phyloP scores from a whole-genome alignment of 2,888 invertebrate genomes.

The Sarcophaga carnaria region DNA sequence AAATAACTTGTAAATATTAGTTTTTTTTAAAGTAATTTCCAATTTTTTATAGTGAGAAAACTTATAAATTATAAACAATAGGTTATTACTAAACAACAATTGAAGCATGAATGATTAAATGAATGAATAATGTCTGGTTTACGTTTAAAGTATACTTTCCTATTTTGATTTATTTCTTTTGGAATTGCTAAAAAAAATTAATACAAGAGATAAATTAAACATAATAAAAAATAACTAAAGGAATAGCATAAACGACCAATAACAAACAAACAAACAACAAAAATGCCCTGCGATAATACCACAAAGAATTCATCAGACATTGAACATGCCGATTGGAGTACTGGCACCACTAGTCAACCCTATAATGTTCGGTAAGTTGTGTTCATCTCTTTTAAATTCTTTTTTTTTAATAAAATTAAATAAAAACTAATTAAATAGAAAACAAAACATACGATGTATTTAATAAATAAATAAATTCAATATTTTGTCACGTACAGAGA shows the following conservation, averaged over 20 bases:
- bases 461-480: no score
- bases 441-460: no score
- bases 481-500: no score
- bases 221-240: conserved; percentile 12
- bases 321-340: conserved; percentile 86
- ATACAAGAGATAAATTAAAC: conserved; percentile 26
- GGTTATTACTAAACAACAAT: not conserved
- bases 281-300: conserved; percentile 87
- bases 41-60: conserved; percentile 7
- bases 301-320: conserved; percentile 87
- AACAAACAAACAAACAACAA: conserved; percentile 33
- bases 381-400: not conserved
- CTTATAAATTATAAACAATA: conserved; percentile 10
- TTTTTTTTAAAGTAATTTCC: not conserved
- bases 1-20: not conserved
- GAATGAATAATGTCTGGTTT: not conserved
- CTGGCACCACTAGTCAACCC: conserved; percentile 80
- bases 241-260: conserved; percentile 3
- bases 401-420: not conserved
- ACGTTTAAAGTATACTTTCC: conserved; percentile 1
- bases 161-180: conserved; percentile 21
- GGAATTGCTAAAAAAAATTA: not conserved
- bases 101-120: conserved; percentile 38
- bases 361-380: conserved; percentile 80
- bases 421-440: not conserved